Base-by-base conservation (phyloP, 1,140 invertebrate species). In the Magallana angulata region DNA sequence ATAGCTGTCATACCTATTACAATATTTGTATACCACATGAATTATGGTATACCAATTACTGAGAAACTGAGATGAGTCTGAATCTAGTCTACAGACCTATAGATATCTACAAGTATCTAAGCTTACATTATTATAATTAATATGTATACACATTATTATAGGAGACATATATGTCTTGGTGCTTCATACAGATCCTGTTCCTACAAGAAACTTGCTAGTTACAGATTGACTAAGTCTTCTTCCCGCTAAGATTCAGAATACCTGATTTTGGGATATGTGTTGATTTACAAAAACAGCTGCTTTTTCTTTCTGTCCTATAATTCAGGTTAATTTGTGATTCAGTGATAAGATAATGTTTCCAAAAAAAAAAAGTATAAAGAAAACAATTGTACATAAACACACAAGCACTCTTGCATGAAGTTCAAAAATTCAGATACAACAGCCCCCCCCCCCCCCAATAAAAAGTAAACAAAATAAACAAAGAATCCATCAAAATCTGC, bases 281-380 rank as follows among this genome's bases (percentile, higher is more conserved):
- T 36, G 11, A 24, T 8, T 76, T 76, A 76, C 68, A 36, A 76
- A 30, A 76, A 11, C 68, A 76, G 68, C 68, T 30, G 36, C 18
- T 76, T 76, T 71, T 76, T 76, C 68, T 30, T 76, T 76, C 68
- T 30, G 24, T 30, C 68, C 68, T 76, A 76, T 76, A 76, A 76
- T 76, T 76, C 64, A 71, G 64, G n/a, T 71, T 71, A 71, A 71
- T 71, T 18, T 9, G 64, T 1, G 30, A 71, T 71, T 71, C 68
- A 76, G 30, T 76, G 68, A 30, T 76, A 30, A 76, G 5, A 76
- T 36, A 76, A 76, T 7, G 60, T 16, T 62, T 16, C n/a, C 5
- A 62, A 62, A 6, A 18, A 76, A 76, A 30, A 30, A 30, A 76
- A 11, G 30, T 30, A 9, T 0, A 36, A 30, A 64, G 30, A 76